Conservation (phyloP, 1,140 invertebrate genomes). For the Rhyzopertha dominica region DNA sequence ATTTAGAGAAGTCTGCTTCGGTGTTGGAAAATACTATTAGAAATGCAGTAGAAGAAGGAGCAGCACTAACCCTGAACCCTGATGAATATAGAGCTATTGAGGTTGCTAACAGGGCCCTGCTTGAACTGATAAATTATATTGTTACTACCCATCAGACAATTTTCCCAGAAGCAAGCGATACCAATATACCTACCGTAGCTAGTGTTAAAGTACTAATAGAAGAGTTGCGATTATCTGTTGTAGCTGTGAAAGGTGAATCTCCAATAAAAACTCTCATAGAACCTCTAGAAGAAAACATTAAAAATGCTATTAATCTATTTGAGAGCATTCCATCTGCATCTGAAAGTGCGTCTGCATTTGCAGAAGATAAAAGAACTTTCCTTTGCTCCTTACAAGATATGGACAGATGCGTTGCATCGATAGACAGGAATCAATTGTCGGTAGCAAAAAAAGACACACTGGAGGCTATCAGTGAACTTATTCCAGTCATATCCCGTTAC, state of each 20-base stretch:
- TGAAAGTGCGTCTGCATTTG: no score
- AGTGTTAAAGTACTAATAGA: conserved; percentile 35
- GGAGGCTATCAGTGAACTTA: no score
- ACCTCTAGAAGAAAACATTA: conserved; percentile 38
- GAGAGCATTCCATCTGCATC: conserved; percentile 39
- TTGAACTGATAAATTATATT: conserved; percentile 27
- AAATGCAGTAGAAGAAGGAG: conserved; percentile 8
- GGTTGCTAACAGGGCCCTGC: conserved; percentile 28
- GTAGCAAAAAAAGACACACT: no score
- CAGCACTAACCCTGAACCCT: conserved; percentile 10
- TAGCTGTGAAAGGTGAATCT: conserved; percentile 30
- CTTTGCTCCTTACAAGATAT: no score
- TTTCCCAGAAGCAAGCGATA: conserved; percentile 10
- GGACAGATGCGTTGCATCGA: no score
- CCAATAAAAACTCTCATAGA: conserved; percentile 33
- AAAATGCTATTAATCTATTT: conserved; percentile 41
- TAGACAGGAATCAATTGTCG: no score
- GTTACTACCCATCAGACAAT: neutral
- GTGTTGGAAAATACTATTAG: conserved; percentile 46
- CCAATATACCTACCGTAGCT: conserved; percentile 19
- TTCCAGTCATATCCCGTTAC: no score
- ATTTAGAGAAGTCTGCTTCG: conserved; percentile 50
- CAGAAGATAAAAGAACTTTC: no score
- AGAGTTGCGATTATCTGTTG: conserved; percentile 34
- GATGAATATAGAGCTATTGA: conserved; percentile 32